phyloP scores from a whole-genome alignment of 2,888 invertebrate genomes.

The Hemistola chrysoprasaria region DNA sequence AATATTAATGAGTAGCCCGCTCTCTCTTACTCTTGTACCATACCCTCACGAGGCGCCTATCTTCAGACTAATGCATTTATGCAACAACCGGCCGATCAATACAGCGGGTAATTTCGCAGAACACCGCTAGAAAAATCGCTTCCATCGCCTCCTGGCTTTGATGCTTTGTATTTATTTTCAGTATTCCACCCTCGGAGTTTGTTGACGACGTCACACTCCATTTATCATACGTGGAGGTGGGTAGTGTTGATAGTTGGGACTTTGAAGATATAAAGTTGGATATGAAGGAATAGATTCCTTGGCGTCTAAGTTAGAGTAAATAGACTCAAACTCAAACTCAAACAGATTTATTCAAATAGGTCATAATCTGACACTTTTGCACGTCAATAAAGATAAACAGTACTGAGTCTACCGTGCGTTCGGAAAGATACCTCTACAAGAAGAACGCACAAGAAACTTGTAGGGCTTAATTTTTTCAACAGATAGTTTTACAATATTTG shows the following conservation, averaged over 20 bases:
- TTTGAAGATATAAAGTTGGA: no score
- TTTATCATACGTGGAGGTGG: slow-evolving; percentile 26
- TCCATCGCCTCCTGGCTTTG: slow-evolving; percentile 42
- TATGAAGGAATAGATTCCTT: no score
- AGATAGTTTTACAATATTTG: no score
- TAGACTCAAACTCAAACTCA: no score
- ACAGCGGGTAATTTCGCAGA: slow-evolving; percentile 68
- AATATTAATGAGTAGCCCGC: slow-evolving; percentile 21
- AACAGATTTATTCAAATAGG: no score
- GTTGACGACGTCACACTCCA: slow-evolving; percentile 22
- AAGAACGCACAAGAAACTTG: no score
- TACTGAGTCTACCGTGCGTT: no score
- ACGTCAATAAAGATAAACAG: no score
- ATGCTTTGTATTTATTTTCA: slow-evolving; percentile 41
- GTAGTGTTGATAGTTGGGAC: not conserved
- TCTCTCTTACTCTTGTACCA: slow-evolving; percentile 25
- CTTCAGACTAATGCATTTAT: slow-evolving; percentile 81
- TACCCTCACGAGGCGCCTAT: slow-evolving; percentile 68
- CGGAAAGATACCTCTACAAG: no score
- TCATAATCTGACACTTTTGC: no score
- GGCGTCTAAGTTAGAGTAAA: no score
- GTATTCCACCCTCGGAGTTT: slow-evolving; percentile 13
- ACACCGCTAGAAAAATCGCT: slow-evolving; percentile 52
- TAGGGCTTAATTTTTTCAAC: no score
- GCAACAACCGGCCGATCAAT: slow-evolving; percentile 74